Conservation (phyloP, 2,113 vertebrate genomes). For the Nycticorax nycticorax region DNA sequence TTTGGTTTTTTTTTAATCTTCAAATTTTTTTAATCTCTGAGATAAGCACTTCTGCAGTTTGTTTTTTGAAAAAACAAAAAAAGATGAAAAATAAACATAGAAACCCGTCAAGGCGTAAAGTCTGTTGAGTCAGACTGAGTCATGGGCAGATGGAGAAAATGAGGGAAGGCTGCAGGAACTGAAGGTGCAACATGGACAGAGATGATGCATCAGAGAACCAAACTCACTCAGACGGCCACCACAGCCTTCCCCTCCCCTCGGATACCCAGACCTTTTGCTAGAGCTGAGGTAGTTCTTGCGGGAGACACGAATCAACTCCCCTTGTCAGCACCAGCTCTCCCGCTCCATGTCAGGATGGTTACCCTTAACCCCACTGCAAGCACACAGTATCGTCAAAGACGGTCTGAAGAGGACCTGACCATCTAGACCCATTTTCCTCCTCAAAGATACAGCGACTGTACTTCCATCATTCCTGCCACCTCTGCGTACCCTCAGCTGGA, state of each 20-base stretch:
- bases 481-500: not conserved
- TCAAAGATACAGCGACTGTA: not conserved
- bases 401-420: not conserved
- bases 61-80: no score
- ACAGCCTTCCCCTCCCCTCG: not conserved
- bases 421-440: not conserved
- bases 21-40: not conserved
- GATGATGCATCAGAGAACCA: not conserved
- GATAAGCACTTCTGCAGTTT: not conserved
- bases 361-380: not conserved
- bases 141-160: not conserved
- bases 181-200: not conserved
- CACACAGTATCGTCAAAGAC: not conserved
- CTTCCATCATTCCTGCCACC: rapidly evolving
- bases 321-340: not conserved
- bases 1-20: not conserved
- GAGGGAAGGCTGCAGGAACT: not conserved
- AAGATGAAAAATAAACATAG: no score
- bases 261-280: not conserved
- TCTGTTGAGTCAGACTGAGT: not conserved
- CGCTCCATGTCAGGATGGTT: not conserved
- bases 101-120: not conserved
- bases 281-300: not conserved
- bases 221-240: not conserved
- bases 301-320: not conserved